Conservation (phyloP, 2,797 vertebrate species). For the Mormyrops boulengeri region DNA sequence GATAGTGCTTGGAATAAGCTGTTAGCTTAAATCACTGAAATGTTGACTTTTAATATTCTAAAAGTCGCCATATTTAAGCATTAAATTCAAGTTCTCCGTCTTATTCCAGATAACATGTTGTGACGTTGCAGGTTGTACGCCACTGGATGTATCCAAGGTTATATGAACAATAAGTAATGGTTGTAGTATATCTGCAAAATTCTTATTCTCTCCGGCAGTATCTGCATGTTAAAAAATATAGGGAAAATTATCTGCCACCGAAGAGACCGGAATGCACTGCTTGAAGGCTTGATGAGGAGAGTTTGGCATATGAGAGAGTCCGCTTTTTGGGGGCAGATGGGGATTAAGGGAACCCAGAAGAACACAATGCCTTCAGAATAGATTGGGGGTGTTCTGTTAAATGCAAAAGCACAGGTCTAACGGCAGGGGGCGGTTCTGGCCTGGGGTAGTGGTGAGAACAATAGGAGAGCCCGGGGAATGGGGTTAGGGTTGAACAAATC, state of each 20-base stretch:
- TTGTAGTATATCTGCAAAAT: not conserved
- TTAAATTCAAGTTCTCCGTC: not conserved
- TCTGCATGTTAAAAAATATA: not conserved
- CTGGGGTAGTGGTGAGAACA: not conserved
- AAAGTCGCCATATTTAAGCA: not conserved
- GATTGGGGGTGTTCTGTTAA: not conserved
- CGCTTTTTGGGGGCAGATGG: not conserved
- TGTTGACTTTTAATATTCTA: not conserved
- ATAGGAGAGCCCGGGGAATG: not conserved
- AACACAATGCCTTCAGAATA: not conserved
- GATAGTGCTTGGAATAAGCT: not conserved
- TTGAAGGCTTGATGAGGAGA: not conserved
- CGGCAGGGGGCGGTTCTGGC: not conserved
- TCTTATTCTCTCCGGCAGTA: not conserved
- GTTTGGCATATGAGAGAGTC: not conserved
- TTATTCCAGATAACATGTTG: not conserved
- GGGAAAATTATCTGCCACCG: not conserved
- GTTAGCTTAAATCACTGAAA: not conserved
- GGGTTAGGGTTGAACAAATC: not conserved
- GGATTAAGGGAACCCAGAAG: not conserved
- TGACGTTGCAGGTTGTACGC: not conserved
- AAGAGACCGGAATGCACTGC: not conserved
- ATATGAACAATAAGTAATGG: not conserved
- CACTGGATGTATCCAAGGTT: not conserved
- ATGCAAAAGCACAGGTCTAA: not conserved